Percentiles rank a stretch among this genome's conserved stretches.
Evolutionary conservation across 2,888 invertebrate genomes (phyloP).

Genomic region (Enoplolaimus lenunculus): DNA sequence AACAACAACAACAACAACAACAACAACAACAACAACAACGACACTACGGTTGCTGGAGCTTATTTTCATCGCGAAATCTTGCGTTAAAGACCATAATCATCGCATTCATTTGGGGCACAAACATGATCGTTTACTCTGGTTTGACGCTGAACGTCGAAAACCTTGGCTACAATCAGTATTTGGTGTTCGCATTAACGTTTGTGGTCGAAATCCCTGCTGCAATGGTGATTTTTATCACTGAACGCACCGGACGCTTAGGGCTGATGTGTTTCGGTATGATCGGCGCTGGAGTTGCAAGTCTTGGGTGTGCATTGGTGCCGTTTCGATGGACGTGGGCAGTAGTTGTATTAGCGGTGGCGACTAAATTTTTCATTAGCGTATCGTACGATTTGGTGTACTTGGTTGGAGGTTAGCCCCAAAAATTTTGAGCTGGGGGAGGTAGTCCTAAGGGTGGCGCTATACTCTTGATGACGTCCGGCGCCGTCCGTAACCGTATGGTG

Average conservation of each 20-base stretch:
- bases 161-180: conserved; percentile 12
- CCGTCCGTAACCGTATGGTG: too few species aligned
- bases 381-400: background rate
- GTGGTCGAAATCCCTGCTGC: conserved; percentile 14
- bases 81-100: conserved; percentile 4
- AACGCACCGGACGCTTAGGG: background rate
- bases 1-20: too few species aligned
- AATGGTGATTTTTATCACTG: background rate
- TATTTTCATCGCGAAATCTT: conserved; percentile 13
- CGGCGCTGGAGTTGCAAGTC: background rate
- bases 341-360: background rate
- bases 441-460: too few species aligned
- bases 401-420: conserved; percentile 2
- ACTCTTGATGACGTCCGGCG: too few species aligned
- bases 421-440: too few species aligned
- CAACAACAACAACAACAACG: too few species aligned
- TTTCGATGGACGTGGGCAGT: background rate
- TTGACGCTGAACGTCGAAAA: conserved; percentile 10
- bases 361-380: conserved; percentile 10
- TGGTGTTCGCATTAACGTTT: conserved; percentile 5
- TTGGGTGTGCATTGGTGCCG: conserved; percentile 4
- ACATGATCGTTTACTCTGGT: conserved; percentile 18
- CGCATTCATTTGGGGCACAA: conserved; percentile 7
- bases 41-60: conserved; percentile 13
- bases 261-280: conserved; percentile 1